Conservation (phyloP, 2,888 invertebrate genomes). For the Euplexia lucipara region DNA sequence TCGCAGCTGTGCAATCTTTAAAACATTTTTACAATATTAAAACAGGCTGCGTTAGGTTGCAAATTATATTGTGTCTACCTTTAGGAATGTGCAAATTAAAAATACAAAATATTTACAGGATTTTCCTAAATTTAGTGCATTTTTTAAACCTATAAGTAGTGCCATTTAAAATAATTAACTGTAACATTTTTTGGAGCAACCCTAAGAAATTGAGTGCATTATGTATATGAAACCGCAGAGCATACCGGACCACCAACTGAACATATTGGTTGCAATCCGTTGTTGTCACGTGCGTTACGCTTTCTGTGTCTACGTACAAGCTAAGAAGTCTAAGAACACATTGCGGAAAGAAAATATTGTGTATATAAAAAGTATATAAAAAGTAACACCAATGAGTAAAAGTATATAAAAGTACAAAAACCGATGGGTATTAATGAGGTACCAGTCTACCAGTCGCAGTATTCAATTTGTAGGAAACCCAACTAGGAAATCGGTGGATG, state of each 20-base stretch:
- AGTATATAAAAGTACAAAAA: too few species aligned
- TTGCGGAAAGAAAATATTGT: not conserved
- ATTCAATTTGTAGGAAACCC: too few species aligned
- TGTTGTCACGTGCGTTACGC: slow-evolving; percentile 13
- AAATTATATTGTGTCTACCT: too few species aligned
- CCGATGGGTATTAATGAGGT: too few species aligned
- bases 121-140: not conserved
- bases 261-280: slow-evolving; percentile 29
- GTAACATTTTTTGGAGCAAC: not conserved
- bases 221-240: slow-evolving; percentile 51
- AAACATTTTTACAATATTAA: slow-evolving; percentile 3
- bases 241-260: slow-evolving; percentile 25
- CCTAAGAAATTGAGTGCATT: slow-evolving; percentile 24
- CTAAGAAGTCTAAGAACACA: not conserved
- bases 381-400: too few species aligned
- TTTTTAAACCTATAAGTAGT: not conserved
- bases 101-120: too few species aligned
- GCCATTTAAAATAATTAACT: not conserved
- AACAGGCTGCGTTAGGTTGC: not conserved
- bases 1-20: slow-evolving; percentile 47
- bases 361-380: not conserved
- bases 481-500: too few species aligned
- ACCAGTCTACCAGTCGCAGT: too few species aligned
- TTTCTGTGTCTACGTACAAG: not conserved
- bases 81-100: too few species aligned